Conservation (phyloP, 2,797 vertebrate genomes). For the Galagoides demidoff region DNA sequence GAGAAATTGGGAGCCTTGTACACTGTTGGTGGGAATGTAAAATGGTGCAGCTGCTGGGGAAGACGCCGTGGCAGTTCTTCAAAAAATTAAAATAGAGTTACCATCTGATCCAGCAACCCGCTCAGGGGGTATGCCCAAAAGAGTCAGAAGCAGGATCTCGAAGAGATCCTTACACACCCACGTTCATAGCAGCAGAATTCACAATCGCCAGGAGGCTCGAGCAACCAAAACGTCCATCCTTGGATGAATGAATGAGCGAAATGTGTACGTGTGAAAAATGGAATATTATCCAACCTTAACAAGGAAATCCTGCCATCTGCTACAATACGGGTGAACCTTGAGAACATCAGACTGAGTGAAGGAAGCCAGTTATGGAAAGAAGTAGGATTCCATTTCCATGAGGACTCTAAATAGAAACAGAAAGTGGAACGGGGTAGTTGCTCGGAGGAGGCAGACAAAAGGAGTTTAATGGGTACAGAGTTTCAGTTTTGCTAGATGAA, state of each 20-base stretch:
- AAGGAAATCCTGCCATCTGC: not conserved
- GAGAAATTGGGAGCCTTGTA: not conserved
- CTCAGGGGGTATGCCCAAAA: not conserved
- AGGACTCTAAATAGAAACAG: not conserved
- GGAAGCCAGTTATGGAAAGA: not conserved
- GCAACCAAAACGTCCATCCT: not conserved
- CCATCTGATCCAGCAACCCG: not conserved
- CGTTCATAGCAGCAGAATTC: not conserved
- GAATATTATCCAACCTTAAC: not conserved
- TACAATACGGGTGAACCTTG: not conserved
- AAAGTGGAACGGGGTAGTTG: not conserved
- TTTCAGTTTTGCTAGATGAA: not conserved
- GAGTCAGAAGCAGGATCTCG: not conserved
- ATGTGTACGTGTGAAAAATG: not conserved
- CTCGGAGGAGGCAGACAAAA: not conserved
- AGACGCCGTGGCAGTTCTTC: not conserved
- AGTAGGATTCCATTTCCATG: not conserved
- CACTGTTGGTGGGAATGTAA: not conserved
- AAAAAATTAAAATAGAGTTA: not conserved
- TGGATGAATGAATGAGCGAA: not conserved
- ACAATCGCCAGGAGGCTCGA: not conserved
- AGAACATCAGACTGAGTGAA: not conserved
- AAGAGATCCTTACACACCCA: not conserved
- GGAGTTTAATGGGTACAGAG: not conserved
- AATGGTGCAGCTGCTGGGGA: not conserved